Evolutionary conservation across 2,113 vertebrate species (phyloP).

Genomic region (Recurvirostra avosetta): DNA sequence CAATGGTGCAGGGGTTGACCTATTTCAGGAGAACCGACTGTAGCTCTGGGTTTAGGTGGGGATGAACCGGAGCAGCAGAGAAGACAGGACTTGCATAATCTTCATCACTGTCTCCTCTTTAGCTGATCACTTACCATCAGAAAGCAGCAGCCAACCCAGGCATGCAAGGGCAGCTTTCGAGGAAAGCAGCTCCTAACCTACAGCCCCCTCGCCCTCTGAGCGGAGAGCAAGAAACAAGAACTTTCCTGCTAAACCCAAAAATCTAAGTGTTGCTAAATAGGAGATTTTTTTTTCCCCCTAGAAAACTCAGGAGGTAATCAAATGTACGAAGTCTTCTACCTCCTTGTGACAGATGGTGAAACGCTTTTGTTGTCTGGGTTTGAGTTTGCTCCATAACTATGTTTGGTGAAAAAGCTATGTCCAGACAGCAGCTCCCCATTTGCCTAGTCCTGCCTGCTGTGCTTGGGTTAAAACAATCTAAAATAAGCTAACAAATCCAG

Average conservation of each 20-base stretch:
- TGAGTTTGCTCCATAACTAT: not conserved
- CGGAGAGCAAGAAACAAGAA: not conserved
- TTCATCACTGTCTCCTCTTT: not conserved
- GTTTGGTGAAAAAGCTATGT: not conserved
- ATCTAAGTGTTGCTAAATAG: not conserved
- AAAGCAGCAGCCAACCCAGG: not conserved
- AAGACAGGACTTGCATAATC: accelerated
- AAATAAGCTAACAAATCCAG: not conserved
- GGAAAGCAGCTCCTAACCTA: not conserved
- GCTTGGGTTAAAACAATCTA: not conserved
- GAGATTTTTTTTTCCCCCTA: not conserved
- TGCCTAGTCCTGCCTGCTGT: not conserved
- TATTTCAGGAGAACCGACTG: not conserved
- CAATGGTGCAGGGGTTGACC: not conserved
- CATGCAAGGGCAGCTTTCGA: not conserved
- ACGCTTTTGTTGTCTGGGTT: not conserved
- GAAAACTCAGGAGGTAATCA: not conserved
- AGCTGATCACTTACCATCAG: not conserved
- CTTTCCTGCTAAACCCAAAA: not conserved
- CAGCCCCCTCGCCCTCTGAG: not conserved
- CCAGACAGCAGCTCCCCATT: not conserved
- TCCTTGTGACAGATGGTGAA: not conserved
- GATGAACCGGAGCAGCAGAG: not conserved
- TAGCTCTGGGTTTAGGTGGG: not conserved
- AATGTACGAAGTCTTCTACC: not conserved